Percentiles rank a stretch among this genome's conserved stretches.
These are phyloP conservation scores for Drosophila formosana DNA, from an alignment of 2,888 invertebrate genomes.

Conservation along the genomic window DNA sequence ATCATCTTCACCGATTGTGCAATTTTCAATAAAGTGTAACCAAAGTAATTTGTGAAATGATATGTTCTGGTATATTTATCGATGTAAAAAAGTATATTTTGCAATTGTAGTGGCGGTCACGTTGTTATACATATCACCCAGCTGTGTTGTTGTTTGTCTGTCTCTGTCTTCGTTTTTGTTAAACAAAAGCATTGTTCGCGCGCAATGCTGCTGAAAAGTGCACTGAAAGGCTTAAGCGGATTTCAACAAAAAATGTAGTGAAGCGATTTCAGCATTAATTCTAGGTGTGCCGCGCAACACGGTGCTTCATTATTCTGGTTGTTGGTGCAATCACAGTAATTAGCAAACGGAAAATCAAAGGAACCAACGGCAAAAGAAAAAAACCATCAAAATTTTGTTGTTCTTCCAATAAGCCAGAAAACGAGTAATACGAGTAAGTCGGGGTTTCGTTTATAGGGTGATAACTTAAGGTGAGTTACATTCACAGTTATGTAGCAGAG, in stretches of 20 bases:
- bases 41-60: neutral
- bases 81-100: slow-evolving; percentile 2
- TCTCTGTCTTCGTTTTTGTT: slow-evolving; percentile 68
- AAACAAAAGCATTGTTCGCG: slow-evolving; percentile 75
- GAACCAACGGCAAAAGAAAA: slow-evolving; percentile 22
- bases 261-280: slow-evolving; percentile 31
- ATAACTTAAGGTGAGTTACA: slow-evolving; percentile 31
- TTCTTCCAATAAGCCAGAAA: slow-evolving; percentile 17
- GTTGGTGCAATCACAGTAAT: slow-evolving; percentile 28
- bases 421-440: slow-evolving; percentile 7
- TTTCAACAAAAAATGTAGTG: slow-evolving; percentile 60
- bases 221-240: slow-evolving; percentile 40
- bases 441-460: slow-evolving; percentile 4
- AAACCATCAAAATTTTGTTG: slow-evolving; percentile 17
- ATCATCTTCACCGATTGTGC: neutral
- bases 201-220: slow-evolving; percentile 65
- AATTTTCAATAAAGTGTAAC: neutral
- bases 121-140: slow-evolving; percentile 39
- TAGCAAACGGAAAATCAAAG: slow-evolving; percentile 43
- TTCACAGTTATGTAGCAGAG: slow-evolving; percentile 9
- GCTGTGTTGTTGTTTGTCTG: slow-evolving; percentile 71
- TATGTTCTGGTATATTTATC: neutral
- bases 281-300: slow-evolving; percentile 59
- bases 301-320: slow-evolving; percentile 57
- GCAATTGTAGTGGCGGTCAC: neutral